Percentiles rank a stretch among this genome's conserved stretches.
These are phyloP conservation scores for Poicephalus gulielmi DNA, from an alignment of 2,113 vertebrate genomes.

Conservation along the genomic window DNA sequence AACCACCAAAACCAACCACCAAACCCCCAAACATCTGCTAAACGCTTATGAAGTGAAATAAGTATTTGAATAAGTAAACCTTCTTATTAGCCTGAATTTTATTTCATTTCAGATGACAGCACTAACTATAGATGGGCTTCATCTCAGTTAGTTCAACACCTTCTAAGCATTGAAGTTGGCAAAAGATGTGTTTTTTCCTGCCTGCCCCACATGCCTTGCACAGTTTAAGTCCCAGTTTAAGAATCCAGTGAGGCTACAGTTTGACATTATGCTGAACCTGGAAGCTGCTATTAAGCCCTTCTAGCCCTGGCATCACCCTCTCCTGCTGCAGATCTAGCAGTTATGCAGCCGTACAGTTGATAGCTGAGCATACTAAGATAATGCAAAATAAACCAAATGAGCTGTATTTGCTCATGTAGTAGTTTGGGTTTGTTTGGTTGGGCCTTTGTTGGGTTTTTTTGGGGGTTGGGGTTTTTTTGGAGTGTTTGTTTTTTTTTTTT, in stretches of 20 bases:
- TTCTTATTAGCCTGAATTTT: neutral
- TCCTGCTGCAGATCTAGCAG: neutral
- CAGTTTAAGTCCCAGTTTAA: neutral
- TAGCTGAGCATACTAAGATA: neutral
- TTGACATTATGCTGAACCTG: neutral
- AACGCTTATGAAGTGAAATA: neutral
- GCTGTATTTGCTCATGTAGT: neutral
- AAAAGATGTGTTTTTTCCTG: neutral
- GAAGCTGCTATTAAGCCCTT: neutral
- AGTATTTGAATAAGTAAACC: neutral
- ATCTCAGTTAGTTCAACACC: neutral
- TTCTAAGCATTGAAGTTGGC: neutral
- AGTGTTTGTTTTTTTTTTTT: too few species aligned
- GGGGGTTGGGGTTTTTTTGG: neutral
- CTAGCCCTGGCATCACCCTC: too few species aligned
- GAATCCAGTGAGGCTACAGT: neutral
- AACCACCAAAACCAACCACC: neutral
- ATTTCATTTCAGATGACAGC: neutral
- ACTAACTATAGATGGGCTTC: neutral
- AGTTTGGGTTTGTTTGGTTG: neutral
- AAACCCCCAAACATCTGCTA: neutral
- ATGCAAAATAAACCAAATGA: neutral
- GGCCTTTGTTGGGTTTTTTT: neutral
- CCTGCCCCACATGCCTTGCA: neutral
- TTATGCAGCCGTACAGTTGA: fast-evolving